Percentiles rank a stretch among this genome's conserved stretches.
phyloP scores from a whole-genome alignment of 2,888 invertebrate species.

The Hyles lineata region DNA sequence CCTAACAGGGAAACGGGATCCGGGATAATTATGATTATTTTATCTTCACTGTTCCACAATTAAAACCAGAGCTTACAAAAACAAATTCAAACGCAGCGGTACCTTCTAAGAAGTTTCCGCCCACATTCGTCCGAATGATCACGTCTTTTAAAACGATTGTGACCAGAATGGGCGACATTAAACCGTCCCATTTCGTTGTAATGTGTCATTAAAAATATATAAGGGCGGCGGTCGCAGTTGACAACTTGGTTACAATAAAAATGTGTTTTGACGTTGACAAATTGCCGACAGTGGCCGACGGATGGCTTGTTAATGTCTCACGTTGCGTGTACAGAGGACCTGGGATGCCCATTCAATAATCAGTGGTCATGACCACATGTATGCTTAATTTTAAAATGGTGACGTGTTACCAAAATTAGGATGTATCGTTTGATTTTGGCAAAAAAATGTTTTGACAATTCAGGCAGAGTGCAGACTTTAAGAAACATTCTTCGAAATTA shows the following conservation, averaged over 20 bases:
- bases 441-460: not conserved
- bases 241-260: conserved; percentile 71
- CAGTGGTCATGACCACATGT: not conserved
- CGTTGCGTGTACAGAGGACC: conserved; percentile 39
- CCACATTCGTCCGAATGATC: not conserved
- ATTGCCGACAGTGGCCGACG: conserved; percentile 58
- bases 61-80: too few species aligned
- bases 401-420: not conserved
- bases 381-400: not conserved
- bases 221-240: conserved; percentile 60
- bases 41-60: too few species aligned
- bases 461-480: too few species aligned
- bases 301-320: conserved; percentile 56
- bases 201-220: conserved; percentile 66
- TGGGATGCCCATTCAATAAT: not conserved
- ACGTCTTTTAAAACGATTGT: conserved; percentile 43
- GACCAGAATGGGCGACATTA: conserved; percentile 46
- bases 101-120: not conserved
- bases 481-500: too few species aligned
- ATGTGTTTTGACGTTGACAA: conserved; percentile 71
- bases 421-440: not conserved
- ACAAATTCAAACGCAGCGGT: too few species aligned
- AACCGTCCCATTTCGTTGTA: conserved; percentile 47
- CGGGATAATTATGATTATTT: too few species aligned
- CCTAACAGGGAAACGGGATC: too few species aligned